Conservation (phyloP, 2,113 vertebrate species). For the Epinephelus moara region DNA sequence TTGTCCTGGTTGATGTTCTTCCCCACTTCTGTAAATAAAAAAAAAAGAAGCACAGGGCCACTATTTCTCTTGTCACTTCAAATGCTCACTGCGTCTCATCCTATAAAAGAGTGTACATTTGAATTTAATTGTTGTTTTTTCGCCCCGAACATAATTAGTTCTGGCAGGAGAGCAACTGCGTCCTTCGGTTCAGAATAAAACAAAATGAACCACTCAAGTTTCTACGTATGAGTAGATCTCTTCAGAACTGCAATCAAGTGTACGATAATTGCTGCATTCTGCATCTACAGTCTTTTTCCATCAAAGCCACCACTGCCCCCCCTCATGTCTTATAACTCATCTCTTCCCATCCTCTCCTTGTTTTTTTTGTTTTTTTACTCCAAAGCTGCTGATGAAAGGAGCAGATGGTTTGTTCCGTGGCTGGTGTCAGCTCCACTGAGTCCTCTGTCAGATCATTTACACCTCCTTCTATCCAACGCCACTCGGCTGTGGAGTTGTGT, state of each 20-base stretch:
- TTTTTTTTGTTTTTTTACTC: conserved; percentile 42
- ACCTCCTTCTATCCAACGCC: conserved; percentile 77
- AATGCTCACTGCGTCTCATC: not conserved
- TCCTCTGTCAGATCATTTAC: conserved; percentile 86
- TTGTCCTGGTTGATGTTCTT: conserved; percentile 87
- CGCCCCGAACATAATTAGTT: conserved; percentile 38
- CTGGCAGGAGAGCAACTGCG: conserved; percentile 41
- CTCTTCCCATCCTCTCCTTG: conserved; percentile 61
- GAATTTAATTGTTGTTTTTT: conserved; percentile 47
- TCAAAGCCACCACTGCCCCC: conserved; percentile 31
- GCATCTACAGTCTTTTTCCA: conserved; percentile 46
- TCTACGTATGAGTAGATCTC: conserved; percentile 36
- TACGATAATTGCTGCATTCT: conserved; percentile 67
- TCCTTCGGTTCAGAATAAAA: conserved; percentile 37
- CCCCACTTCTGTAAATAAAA: conserved; percentile 76
- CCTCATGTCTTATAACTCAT: conserved; percentile 58
- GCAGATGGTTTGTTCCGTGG: conserved; percentile 84
- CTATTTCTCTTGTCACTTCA: not conserved
- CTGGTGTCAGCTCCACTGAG: conserved; percentile 82
- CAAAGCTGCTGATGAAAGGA: conserved; percentile 82
- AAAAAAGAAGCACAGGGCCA: conserved; percentile 16
- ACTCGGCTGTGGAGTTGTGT: conserved; percentile 73
- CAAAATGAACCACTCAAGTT: conserved; percentile 33
- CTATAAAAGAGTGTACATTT: not conserved
- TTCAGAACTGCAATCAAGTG: conserved; percentile 69